Conservation (phyloP, 2,113 vertebrate species). For the Vidua chalybeata region DNA sequence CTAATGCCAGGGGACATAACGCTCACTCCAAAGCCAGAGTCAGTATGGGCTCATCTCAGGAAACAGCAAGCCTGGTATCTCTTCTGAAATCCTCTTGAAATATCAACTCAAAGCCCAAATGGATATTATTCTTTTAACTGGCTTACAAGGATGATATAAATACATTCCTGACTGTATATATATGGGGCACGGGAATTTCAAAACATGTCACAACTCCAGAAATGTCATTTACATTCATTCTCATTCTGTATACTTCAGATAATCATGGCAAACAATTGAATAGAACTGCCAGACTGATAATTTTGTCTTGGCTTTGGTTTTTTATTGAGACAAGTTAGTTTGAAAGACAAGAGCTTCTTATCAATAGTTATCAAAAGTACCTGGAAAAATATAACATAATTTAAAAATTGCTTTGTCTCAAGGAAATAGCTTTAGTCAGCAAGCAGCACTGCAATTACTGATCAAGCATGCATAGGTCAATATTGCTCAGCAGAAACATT, state of each 20-base stretch:
- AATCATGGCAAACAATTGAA: background rate
- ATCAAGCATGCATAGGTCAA: background rate
- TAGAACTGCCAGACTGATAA: background rate
- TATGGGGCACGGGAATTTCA: background rate
- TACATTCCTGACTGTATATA: background rate
- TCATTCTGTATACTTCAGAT: background rate
- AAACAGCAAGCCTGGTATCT: background rate
- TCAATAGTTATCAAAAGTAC: background rate
- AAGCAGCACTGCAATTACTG: background rate
- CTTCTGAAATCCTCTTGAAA: background rate
- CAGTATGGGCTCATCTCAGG: background rate
- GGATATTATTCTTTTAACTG: background rate
- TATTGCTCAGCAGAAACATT: background rate
- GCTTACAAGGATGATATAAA: background rate
- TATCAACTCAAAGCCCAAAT: background rate
- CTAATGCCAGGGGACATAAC: background rate
- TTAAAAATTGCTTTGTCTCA: background rate
- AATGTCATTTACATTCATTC: background rate
- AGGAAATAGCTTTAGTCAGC: background rate
- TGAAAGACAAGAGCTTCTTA: background rate
- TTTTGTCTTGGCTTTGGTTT: background rate
- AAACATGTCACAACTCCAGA: background rate
- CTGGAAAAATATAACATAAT: background rate
- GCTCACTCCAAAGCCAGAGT: background rate
- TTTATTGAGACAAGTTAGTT: background rate